Evolutionary conservation across 2,888 invertebrate genomes (phyloP), one percentile per base, ranked within the genome.

Genomic region (Tridacna crocea): DNA sequence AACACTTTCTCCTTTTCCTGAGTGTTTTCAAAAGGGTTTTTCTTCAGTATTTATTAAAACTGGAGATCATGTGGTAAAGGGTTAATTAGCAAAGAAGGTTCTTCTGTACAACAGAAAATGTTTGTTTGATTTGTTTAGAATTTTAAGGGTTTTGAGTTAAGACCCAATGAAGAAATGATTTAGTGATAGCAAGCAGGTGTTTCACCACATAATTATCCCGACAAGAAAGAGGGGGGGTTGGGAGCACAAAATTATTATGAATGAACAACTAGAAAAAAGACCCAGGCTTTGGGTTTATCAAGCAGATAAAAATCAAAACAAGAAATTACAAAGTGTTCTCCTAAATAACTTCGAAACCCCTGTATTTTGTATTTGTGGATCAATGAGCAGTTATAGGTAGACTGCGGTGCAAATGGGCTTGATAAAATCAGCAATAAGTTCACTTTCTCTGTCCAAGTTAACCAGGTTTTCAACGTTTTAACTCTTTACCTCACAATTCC

Each of bases 111-210:
- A 36, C 8, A n/a, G n/a, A n/a, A 36, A 36, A 36, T 36, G 36
- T 36, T 36, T 36, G 36, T 36, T 36, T 36, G 36, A 36, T 36
- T 36, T 36, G 36, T 36, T 36, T 36, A 36, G 36, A 36, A 8
- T 8, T 36, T 2, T 36, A 36, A 36, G 36, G 36, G 36, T 36
- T 36, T 2, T 65, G 26, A 68, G n/a, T 68, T 46, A 68, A 68
- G 68, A 47, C 51, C 51, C 22, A 68, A 51, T 51, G 22, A 70
- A 61, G n/a, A 70, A 70, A 70, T 70, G 70, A 70, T 70, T 70
- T 51, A 70, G 22, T 70, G 70, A 70, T 70, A 70, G 24, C 15
- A 70, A 70, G 51, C 70, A 70, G 70, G 70, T 70, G 70, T 70
- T 70, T 51, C 47, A 51, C 70, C 51, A 26, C 70, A 70, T n/a